A percentile compares a stretch with the other conserved stretches of the same genome.
Evolutionary conservation across 2,797 vertebrate species (phyloP).

Genomic region (Syngnathus acus): DNA sequence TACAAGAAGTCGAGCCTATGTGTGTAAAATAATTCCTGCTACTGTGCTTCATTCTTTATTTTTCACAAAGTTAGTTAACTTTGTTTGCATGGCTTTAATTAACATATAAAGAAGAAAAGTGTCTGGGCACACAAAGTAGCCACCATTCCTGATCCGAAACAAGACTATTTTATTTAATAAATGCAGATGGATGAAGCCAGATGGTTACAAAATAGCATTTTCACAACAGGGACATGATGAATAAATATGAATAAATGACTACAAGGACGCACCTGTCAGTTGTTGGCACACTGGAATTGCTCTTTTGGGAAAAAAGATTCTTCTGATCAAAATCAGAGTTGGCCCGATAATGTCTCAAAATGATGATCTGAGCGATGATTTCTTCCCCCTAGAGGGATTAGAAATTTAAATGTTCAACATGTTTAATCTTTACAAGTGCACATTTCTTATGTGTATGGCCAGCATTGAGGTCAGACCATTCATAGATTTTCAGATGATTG

Average conservation of each 20-base stretch:
- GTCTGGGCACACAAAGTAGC: neutral
- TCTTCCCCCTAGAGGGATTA: too few species aligned
- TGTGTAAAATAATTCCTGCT: neutral
- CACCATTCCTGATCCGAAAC: neutral
- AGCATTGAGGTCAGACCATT: too few species aligned
- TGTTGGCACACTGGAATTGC: neutral
- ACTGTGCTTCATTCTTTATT: neutral
- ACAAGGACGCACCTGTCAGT: neutral
- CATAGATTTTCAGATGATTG: neutral
- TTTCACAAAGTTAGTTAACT: neutral
- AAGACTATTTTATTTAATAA: neutral
- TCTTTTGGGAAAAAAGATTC: too few species aligned
- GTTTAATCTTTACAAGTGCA: too few species aligned
- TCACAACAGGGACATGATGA: neutral
- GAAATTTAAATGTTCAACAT: too few species aligned
- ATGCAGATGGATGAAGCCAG: slow-evolving; percentile 1
- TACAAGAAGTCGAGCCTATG: too few species aligned
- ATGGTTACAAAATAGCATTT: slow-evolving; percentile 1
- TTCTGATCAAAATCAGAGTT: neutral
- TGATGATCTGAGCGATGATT: too few species aligned
- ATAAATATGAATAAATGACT: slow-evolving; percentile 1
- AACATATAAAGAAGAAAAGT: neutral
- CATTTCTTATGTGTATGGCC: too few species aligned
- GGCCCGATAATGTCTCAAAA: too few species aligned
- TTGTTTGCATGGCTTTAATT: neutral